These are phyloP conservation scores for Capreolus pygargus DNA, from an alignment of 2,113 vertebrate species.

Conservation along the genomic window DNA sequence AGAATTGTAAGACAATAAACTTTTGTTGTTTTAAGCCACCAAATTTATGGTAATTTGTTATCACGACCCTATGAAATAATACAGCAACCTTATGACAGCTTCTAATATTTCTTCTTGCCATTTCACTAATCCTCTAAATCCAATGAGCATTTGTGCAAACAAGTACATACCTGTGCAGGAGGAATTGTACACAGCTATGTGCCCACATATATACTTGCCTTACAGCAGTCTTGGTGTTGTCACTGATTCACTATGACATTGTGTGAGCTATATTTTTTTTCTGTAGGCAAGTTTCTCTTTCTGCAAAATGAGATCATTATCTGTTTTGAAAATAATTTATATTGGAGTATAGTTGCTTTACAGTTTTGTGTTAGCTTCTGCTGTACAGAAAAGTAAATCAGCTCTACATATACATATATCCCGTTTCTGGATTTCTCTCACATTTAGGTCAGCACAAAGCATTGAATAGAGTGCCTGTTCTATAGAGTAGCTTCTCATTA, in stretches of 20 bases:
- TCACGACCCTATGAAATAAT: background rate
- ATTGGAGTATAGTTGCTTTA: background rate
- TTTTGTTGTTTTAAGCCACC: conserved; percentile 5
- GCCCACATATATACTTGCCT: background rate
- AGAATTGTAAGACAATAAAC: background rate
- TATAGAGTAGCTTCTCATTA: background rate
- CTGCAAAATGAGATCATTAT: background rate
- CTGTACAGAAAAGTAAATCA: background rate
- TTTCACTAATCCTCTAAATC: background rate
- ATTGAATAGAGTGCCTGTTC: background rate
- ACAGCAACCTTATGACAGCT: background rate
- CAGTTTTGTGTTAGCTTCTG: background rate
- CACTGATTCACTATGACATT: background rate
- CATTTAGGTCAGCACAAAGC: background rate
- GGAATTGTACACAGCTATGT: background rate
- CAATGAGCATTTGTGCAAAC: background rate
- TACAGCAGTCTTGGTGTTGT: background rate
- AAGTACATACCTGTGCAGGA: background rate
- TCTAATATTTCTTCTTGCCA: background rate
- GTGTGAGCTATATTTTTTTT: background rate
- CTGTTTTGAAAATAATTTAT: background rate
- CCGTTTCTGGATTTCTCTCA: background rate
- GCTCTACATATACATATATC: background rate
- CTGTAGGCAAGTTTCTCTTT: background rate
- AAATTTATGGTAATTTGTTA: conserved; percentile 3